A percentile compares a stretch with the other conserved stretches of the same genome.
phyloP scores from a whole-genome alignment of 2,888 invertebrate species.

The Cephus pygmeus region DNA sequence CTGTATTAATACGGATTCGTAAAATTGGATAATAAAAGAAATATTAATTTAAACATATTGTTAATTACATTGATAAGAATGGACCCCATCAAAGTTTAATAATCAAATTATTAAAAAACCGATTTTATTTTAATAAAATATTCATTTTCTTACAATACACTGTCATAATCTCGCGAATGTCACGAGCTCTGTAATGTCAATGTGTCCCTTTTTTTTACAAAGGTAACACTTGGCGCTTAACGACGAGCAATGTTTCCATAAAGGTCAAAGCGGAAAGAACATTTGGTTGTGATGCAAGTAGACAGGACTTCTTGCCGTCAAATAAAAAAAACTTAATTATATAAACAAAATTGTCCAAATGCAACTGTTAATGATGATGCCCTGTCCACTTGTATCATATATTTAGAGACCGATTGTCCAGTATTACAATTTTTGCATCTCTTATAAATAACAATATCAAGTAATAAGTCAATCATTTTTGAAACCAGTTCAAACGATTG shows the following conservation, averaged over 20 bases:
- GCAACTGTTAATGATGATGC: background rate
- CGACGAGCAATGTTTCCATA: background rate
- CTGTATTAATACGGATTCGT: slow-evolving; percentile 25
- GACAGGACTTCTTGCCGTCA: background rate
- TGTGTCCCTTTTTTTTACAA: background rate
- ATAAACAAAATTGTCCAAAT: background rate
- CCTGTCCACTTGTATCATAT: background rate
- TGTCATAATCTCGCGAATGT: background rate
- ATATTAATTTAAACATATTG: slow-evolving; percentile 22
- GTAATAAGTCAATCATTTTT: background rate
- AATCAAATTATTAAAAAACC: slow-evolving; percentile 12
- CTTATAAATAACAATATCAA: background rate
- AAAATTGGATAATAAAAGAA: slow-evolving; percentile 29
- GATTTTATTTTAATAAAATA: slow-evolving; percentile 23
- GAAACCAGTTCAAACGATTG: background rate
- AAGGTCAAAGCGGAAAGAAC: background rate
- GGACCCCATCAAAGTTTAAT: background rate
- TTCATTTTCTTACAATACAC: slow-evolving; percentile 8
- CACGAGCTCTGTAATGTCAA: background rate
- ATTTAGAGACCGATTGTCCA: background rate
- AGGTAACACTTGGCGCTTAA: background rate
- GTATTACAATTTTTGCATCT: background rate
- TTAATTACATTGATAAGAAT: background rate
- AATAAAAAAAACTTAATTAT: background rate
- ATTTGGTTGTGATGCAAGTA: background rate